These are phyloP conservation scores for Shinisaurus crocodilurus DNA, from an alignment of 2,113 vertebrate species.

Conservation along the genomic window DNA sequence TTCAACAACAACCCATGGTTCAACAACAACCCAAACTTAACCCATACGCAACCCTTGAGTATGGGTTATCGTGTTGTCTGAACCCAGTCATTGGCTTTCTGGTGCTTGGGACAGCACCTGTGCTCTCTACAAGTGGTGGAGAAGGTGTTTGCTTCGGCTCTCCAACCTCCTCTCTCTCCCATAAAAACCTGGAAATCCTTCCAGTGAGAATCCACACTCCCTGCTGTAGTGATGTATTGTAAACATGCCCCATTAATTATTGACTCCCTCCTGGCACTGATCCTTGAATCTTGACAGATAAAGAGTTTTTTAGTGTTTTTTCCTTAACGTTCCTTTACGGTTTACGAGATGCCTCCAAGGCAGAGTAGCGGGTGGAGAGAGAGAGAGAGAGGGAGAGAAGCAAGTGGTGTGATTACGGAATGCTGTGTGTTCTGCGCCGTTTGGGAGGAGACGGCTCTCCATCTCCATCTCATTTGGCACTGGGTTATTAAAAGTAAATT, in stretches of 20 bases:
- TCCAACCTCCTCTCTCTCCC: neutral
- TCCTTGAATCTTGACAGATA: slow-evolving; percentile 60
- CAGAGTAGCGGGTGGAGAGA: slow-evolving; percentile 40
- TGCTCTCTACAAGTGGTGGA: neutral
- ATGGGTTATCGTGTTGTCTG: no score
- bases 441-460: slow-evolving; percentile 29
- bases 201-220: slow-evolving; percentile 9
- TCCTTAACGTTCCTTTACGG: slow-evolving; percentile 53
- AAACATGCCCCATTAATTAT: slow-evolving; percentile 49
- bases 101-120: neutral
- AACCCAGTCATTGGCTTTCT: no score
- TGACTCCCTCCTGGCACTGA: slow-evolving; percentile 28
- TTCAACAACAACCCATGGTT: no score
- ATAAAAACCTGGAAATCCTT: neutral
- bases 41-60: no score
- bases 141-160: neutral
- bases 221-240: slow-evolving; percentile 25
- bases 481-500: slow-evolving; percentile 58
- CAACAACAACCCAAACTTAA: no score
- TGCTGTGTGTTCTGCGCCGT: slow-evolving; percentile 41
- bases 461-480: slow-evolving; percentile 39
- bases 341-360: slow-evolving; percentile 63
- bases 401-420: slow-evolving; percentile 31
- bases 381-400: slow-evolving; percentile 33
- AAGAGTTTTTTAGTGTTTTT: slow-evolving; percentile 44